phyloP scores from a whole-genome alignment of 1,140 invertebrate species.

The Mamestra configurata region DNA sequence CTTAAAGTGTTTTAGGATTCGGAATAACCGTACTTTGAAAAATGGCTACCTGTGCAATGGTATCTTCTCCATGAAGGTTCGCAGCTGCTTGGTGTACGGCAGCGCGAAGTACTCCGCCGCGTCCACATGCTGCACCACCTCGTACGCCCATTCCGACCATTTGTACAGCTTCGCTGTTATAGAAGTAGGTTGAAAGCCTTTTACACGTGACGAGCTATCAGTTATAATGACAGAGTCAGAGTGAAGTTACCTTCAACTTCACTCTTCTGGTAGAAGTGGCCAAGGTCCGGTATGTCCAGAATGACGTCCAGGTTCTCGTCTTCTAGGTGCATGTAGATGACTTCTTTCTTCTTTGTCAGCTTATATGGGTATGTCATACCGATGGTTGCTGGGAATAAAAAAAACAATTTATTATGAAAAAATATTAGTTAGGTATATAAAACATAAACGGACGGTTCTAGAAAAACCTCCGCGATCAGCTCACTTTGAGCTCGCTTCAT shows the following conservation, averaged over 20 bases:
- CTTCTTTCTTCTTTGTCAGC: slow-evolving; percentile 55
- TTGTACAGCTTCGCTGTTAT: slow-evolving; percentile 54
- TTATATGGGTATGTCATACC: slow-evolving; percentile 59
- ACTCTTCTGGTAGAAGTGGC: slow-evolving; percentile 37
- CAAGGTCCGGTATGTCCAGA: slow-evolving; percentile 64
- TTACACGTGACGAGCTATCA: too few relatives aligned
- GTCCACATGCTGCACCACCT: slow-evolving; percentile 60
- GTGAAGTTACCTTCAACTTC: slow-evolving; percentile 55
- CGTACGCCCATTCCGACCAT: slow-evolving; percentile 65
- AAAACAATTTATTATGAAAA: too few relatives aligned
- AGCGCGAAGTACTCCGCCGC: slow-evolving; percentile 56
- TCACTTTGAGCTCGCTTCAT: too few relatives aligned
- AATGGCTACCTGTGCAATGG: slow-evolving; percentile 54
- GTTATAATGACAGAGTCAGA: too few relatives aligned
- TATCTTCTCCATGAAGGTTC: slow-evolving; percentile 50
- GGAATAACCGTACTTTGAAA: too few relatives aligned
- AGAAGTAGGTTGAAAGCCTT: background rate
- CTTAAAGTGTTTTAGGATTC: too few relatives aligned
- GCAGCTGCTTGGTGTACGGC: slow-evolving; percentile 56
- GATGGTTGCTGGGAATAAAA: slow-evolving; percentile 58
- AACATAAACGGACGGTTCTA: too few relatives aligned
- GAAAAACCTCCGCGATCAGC: too few relatives aligned
- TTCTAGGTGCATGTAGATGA: slow-evolving; percentile 54
- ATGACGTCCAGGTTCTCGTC: slow-evolving; percentile 63
- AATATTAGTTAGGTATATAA: too few relatives aligned